These are phyloP conservation scores for Chaenodraco wilsoni DNA, from an alignment of 2,797 vertebrate genomes.

Conservation along the genomic window DNA sequence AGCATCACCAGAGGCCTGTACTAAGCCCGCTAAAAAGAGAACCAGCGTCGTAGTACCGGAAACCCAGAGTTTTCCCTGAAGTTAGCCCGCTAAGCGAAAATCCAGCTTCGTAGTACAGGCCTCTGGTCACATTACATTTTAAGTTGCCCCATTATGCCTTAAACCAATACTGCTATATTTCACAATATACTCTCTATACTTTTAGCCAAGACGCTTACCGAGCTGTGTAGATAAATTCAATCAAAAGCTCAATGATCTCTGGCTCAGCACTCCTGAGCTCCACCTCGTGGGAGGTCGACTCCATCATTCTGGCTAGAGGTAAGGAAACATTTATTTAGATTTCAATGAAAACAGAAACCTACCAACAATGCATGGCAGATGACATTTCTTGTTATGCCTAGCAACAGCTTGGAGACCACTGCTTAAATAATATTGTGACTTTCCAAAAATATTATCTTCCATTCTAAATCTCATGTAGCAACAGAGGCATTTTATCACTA, in stretches of 20 bases:
- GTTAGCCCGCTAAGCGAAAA: no score
- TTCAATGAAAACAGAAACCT: not conserved
- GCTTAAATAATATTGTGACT: not conserved
- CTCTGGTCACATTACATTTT: not conserved
- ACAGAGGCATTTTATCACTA: not conserved
- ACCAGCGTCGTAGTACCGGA: no score
- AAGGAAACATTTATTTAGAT: not conserved
- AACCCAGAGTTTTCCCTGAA: no score
- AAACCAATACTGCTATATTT: not conserved
- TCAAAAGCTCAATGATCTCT: constrained; percentile 95
- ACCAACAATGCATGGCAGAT: not conserved
- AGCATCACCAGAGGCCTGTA: no score
- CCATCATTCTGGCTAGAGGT: constrained; percentile 94
- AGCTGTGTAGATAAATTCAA: constrained; percentile 98
- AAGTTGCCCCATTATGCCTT: not conserved
- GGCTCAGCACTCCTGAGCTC: constrained; percentile 95
- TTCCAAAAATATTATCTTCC: not conserved
- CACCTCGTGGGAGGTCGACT: constrained; percentile 96
- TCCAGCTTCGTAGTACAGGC: no score
- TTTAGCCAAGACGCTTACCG: constrained; percentile 79
- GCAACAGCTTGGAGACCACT: not conserved
- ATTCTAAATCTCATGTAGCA: not conserved
- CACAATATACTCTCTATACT: not conserved
- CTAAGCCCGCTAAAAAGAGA: no score
- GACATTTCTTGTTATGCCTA: no score